Evolutionary conservation across 2,113 vertebrate genomes (phyloP).

Genomic region (Pandion haliaetus): DNA sequence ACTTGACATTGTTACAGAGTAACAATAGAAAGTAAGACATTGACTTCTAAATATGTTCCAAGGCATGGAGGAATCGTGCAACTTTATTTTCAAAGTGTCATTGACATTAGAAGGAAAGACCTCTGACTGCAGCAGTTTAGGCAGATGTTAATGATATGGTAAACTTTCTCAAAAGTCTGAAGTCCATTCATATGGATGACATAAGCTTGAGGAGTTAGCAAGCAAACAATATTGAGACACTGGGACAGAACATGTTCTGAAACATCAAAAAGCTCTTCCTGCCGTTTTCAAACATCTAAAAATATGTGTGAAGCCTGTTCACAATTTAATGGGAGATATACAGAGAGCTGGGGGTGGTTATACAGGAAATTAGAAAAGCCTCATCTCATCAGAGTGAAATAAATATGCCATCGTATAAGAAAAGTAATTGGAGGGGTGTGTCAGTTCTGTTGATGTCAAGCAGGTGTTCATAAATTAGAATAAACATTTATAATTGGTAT

Average conservation of each 20-base stretch:
- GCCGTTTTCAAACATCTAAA: constrained; percentile 72
- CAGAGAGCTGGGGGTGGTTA: constrained; percentile 61
- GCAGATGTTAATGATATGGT: constrained; percentile 25
- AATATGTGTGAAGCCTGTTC: constrained; percentile 75
- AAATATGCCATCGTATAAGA: constrained; percentile 66
- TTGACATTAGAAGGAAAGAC: constrained; percentile 44
- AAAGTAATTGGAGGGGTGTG: constrained; percentile 69
- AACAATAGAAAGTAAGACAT: constrained; percentile 58
- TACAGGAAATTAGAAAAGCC: constrained; percentile 77
- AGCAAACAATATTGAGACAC: background rate
- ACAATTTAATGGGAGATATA: constrained; percentile 75
- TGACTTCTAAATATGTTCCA: constrained; percentile 62
- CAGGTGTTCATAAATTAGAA: constrained; percentile 73
- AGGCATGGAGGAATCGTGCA: constrained; percentile 14
- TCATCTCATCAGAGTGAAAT: constrained; percentile 60
- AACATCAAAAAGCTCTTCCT: constrained; percentile 76
- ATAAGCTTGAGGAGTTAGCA: constrained; percentile 42
- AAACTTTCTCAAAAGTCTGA: constrained; percentile 27
- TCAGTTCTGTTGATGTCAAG: constrained; percentile 68
- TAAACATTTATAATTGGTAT: constrained; percentile 56
- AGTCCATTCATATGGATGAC: constrained; percentile 52
- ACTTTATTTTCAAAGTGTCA: constrained; percentile 63
- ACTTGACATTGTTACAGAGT: constrained; percentile 71
- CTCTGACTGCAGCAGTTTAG: constrained; percentile 52
- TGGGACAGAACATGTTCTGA: constrained; percentile 42